Base-by-base conservation (phyloP, 2,888 invertebrate genomes). In the Nesidiocoris tenuis region DNA sequence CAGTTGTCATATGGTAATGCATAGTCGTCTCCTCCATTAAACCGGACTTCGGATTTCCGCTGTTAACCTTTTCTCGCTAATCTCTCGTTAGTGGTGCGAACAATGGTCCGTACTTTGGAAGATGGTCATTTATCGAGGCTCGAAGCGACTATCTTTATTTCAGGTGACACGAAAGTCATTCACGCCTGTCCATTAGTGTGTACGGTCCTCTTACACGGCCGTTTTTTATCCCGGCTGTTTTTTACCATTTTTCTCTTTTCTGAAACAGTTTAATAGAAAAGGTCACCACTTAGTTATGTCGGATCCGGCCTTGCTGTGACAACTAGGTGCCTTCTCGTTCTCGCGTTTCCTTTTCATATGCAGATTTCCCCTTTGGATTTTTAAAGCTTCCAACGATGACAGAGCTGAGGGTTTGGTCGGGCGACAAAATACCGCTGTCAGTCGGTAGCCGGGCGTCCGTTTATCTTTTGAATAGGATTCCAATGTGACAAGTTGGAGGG, bases 361-460 rank as follows among this genome's bases (percentile, higher is more conserved):
- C 39, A 39, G 39, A 39, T 39, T 39, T 3, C 12, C 12, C 12
- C 39, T 39, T n/a, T n/a, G n/a, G 39, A 3, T 12, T 39, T 39
- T 39, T 39, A 39, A 39, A 39, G 39, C 39, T 39, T 39, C 39
- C 5, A 39, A 39, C 21, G 65, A 65, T 65, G 65, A 65, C 65
- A 65, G 25, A 39, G 65, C 39, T 24, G 65, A 65, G 25, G 65
- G 25, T 39, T 65, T 39, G 18, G 65, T 39, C 25, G 39, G 19
- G 17, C 39, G 39, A 65, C 65, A 65, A 65, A 65, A 65, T 24
- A 17, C 39, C 39, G 25, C 65, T 65, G 65, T 65, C 65, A 39
- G 39, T 19, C 65, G 65, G 65, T 65, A 65, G 65, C 65, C 19
- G 17, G 19, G 39, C 39, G 25, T 65, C 63, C 39, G 39, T 39